These are phyloP conservation scores for Hydrozoanthus gracilis DNA, from an alignment of 92 coral and sea anemone genomes.

Conservation along the genomic window DNA sequence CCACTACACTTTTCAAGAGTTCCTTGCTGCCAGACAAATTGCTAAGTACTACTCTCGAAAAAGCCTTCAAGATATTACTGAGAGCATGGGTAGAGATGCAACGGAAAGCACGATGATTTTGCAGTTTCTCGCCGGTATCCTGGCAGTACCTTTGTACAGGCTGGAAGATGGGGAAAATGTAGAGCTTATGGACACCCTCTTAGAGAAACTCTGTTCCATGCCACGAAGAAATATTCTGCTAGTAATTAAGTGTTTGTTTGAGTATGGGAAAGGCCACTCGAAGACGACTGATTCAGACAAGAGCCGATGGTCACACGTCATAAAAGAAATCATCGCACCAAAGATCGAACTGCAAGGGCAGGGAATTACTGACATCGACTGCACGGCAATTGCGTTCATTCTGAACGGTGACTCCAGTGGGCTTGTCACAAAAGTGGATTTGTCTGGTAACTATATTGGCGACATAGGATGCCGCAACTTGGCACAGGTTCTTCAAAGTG, in stretches of 20 bases:
- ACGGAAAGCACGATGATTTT: slow-evolving; percentile 44
- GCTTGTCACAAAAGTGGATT: slow-evolving; percentile 29
- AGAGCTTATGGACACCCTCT: slow-evolving; percentile 28
- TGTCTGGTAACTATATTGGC: slow-evolving; percentile 37
- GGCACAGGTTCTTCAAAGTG: slow-evolving; percentile 27
- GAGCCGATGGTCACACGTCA: slow-evolving; percentile 18
- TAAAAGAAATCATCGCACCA: slow-evolving; percentile 30
- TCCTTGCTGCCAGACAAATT: slow-evolving; percentile 38
- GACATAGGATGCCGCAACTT: slow-evolving; percentile 45
- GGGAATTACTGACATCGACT: slow-evolving; percentile 40
- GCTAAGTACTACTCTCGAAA: slow-evolving; percentile 24
- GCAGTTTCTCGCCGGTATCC: slow-evolving; percentile 43
- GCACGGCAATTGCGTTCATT: slow-evolving; percentile 36
- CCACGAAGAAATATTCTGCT: slow-evolving; percentile 18
- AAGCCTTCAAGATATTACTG: slow-evolving; percentile 10
- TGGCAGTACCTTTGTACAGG: slow-evolving; percentile 44
- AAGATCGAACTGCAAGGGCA: slow-evolving; percentile 23
- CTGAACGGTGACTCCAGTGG: slow-evolving; percentile 34
- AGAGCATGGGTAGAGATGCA: slow-evolving; percentile 33
- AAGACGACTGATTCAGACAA: slow-evolving; percentile 25
- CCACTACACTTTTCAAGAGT: slow-evolving; percentile 47
- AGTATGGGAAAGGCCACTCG: slow-evolving; percentile 19
- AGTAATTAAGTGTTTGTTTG: slow-evolving; percentile 40
- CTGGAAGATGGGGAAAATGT: slow-evolving; percentile 16
- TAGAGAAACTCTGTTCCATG: slow-evolving; percentile 17